Evolutionary conservation across 35 echinoderm and acorn worm species (phyloP).

Genomic region (Heliocidaris tuberculata): DNA sequence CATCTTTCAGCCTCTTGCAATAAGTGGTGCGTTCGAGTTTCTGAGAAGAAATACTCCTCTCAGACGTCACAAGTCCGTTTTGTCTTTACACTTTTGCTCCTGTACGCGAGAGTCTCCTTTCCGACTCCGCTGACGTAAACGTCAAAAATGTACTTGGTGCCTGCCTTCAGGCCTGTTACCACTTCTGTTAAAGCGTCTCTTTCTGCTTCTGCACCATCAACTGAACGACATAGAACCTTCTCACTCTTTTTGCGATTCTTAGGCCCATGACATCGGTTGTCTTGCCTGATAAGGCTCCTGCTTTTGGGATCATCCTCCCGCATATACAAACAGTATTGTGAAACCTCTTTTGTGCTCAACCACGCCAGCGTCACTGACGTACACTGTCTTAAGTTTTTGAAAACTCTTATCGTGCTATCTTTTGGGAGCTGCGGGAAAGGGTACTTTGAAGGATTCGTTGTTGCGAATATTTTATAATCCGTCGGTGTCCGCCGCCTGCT

Average conservation of each 20-base stretch:
- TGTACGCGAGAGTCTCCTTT: slow-evolving; percentile 82
- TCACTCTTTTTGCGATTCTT: slow-evolving; percentile 93
- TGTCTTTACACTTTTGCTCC: slow-evolving; percentile 83
- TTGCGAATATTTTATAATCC: slow-evolving; percentile 82
- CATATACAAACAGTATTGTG: slow-evolving; percentile 97
- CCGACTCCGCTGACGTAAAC: slow-evolving; percentile 85
- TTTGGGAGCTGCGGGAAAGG: slow-evolving; percentile 82
- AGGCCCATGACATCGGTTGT: slow-evolving; percentile 84
- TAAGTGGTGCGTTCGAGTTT: neutral
- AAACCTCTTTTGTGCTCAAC: slow-evolving; percentile 85
- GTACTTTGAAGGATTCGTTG: slow-evolving; percentile 86
- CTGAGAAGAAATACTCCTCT: neutral
- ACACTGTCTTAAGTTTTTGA: slow-evolving; percentile 88
- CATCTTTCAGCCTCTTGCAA: neutral
- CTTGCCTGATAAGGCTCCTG: slow-evolving; percentile 38
- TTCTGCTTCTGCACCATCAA: slow-evolving; percentile 62
- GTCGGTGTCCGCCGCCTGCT: slow-evolving; percentile 55
- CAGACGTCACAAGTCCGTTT: slow-evolving; percentile 85
- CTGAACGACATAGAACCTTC: slow-evolving; percentile 81
- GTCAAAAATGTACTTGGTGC: slow-evolving; percentile 91
- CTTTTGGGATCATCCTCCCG: slow-evolving; percentile 61
- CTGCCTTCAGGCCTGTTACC: slow-evolving; percentile 67
- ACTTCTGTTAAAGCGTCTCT: slow-evolving; percentile 76
- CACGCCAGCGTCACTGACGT: slow-evolving; percentile 90
- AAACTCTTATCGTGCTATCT: slow-evolving; percentile 84